Conservation (phyloP, 2,888 invertebrate species). For the Alitta virens region DNA sequence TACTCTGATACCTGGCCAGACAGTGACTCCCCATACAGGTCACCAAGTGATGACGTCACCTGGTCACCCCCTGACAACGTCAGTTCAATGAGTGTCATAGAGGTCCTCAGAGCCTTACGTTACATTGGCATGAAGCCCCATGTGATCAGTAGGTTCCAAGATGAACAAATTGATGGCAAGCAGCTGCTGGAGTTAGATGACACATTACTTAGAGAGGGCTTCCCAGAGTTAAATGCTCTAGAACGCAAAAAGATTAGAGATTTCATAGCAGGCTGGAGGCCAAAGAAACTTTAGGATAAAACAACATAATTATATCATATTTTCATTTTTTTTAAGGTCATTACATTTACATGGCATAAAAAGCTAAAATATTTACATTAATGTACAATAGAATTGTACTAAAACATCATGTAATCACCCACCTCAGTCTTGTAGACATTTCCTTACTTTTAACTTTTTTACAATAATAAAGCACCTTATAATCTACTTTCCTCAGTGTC, state of each 20-base stretch:
- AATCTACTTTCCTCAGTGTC: too few relatives aligned
- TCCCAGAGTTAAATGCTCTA: slow-evolving; percentile 50
- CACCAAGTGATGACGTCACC: slow-evolving; percentile 32
- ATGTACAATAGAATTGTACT: too few relatives aligned
- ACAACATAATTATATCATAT: neutral
- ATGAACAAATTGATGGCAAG: slow-evolving; percentile 52
- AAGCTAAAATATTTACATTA: too few relatives aligned
- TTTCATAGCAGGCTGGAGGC: slow-evolving; percentile 51
- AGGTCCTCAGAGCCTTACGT: slow-evolving; percentile 45
- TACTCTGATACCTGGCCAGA: slow-evolving; percentile 1
- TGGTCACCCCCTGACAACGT: slow-evolving; percentile 46
- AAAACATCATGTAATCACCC: too few relatives aligned
- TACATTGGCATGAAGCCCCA: slow-evolving; percentile 52
- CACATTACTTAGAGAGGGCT: slow-evolving; percentile 46
- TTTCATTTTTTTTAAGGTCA: neutral
- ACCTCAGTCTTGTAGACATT: too few relatives aligned
- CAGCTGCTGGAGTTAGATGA: slow-evolving; percentile 45
- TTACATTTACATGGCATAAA: too few relatives aligned
- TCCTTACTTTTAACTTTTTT: too few relatives aligned
- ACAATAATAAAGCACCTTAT: too few relatives aligned
- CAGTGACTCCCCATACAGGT: slow-evolving; percentile 9
- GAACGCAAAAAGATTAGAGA: slow-evolving; percentile 53
- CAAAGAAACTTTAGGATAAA: slow-evolving; percentile 36
- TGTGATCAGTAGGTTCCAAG: slow-evolving; percentile 42
- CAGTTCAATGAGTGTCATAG: slow-evolving; percentile 38